Base-by-base conservation (phyloP, 1,140 invertebrate genomes). In the Drosophila obscura region DNA sequence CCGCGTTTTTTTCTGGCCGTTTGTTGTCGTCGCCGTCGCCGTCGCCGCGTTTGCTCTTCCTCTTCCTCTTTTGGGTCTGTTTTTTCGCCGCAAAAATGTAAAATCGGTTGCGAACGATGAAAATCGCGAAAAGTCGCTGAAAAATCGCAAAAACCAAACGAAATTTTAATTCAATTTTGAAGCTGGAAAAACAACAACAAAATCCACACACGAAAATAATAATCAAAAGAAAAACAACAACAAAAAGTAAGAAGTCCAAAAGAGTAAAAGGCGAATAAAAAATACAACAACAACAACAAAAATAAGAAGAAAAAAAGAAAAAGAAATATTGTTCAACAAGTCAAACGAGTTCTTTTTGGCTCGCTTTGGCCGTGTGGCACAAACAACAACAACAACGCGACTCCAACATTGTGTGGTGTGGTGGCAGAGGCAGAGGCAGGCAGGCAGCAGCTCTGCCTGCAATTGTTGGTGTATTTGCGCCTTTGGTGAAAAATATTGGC, bases 301-400 rank as follows among this genome's bases (percentile, higher is more conserved):
- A 19, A 19, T n/a, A 19, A 24, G 0, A 51, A 67, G 59, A 73
- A 73, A 79, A 79, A 73, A 73, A 73, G 59, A 77, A 77, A 74
- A 88, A 88, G 84, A 88, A 88, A 88, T 88, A 88, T 89, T 89
- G 77, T 89, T 89, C 85, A 89, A 89, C 84, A 89, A 89, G 84
- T 90, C 84, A 89, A 88, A 89, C 84, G 84, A 89, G 84, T 89
- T 89, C 84, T 89, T 87, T 75, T 89, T 84, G 85, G 80, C 82
- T 87, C 77, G 84, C 84, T 88, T 84, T 82, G 80, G 84, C 84
- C 85, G 84, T 83, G 83, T 80, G 80, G 80, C 80, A 39, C 11
- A 60, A 83, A 56, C 79, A 72, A 16, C 57, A 60, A 6, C 71
- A 59, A 31, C 72, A 66, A 26, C 61, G 62, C 51, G 56, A 77